phyloP scores from a whole-genome alignment of 2,113 vertebrate species.

The Leptodactylus fuscus region DNA sequence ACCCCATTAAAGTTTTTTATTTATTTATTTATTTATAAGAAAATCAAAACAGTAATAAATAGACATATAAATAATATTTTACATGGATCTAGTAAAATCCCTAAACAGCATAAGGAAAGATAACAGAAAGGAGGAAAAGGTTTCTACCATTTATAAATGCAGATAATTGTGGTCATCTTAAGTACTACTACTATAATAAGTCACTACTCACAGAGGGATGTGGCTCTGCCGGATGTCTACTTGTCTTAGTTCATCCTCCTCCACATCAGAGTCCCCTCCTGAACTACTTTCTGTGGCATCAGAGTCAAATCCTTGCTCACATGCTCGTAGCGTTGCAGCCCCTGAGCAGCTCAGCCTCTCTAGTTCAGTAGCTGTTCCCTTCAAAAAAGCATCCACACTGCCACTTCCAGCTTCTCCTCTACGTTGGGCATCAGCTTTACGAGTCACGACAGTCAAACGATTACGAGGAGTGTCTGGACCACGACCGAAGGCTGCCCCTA shows the following conservation, averaged over 20 bases:
- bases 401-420: constrained; percentile 78
- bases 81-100: too few relatives aligned
- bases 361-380: constrained; percentile 87
- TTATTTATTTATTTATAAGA: too few relatives aligned
- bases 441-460: constrained; percentile 78
- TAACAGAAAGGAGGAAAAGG: too few relatives aligned
- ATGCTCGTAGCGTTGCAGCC: constrained; percentile 85
- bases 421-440: constrained; percentile 83
- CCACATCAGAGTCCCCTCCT: constrained; percentile 93
- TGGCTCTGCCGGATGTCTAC: constrained; percentile 89
- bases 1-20: too few relatives aligned
- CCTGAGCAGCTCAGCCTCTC: constrained; percentile 90
- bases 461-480: constrained; percentile 76
- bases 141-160: too few relatives aligned
- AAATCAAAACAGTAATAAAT: too few relatives aligned
- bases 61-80: too few relatives aligned
- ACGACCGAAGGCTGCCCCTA: constrained; percentile 85
- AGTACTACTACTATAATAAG: too few relatives aligned
- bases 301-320: constrained; percentile 92
- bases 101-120: too few relatives aligned
- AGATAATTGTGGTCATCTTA: too few relatives aligned
- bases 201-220: constrained; percentile 93
- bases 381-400: constrained; percentile 84
- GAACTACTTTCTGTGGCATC: constrained; percentile 98
- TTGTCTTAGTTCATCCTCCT: constrained; percentile 91